Conservation (phyloP, 2,888 invertebrate genomes). For the Matsumyia berberina region DNA sequence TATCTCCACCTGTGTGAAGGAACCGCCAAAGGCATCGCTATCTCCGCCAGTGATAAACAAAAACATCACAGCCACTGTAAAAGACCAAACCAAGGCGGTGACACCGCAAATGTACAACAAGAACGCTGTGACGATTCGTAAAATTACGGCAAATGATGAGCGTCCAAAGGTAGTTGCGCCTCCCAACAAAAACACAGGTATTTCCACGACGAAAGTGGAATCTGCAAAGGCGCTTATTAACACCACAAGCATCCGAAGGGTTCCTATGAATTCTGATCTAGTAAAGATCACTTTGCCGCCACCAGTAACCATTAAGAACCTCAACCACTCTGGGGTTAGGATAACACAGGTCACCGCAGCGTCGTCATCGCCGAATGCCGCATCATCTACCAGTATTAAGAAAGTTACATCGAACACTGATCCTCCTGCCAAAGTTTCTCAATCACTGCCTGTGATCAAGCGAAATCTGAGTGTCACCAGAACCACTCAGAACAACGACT, state of each 20-base stretch:
- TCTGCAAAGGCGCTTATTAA: slow-evolving; percentile 20
- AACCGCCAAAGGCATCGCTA: slow-evolving; percentile 19
- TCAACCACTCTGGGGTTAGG: slow-evolving; percentile 38
- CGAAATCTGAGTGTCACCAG: slow-evolving; percentile 13
- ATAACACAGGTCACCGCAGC: slow-evolving; percentile 34
- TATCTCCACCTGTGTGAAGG: slow-evolving; percentile 27
- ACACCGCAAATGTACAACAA: slow-evolving; percentile 60
- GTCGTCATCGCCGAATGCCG: slow-evolving; percentile 2
- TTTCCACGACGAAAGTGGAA: neutral
- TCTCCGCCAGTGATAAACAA: slow-evolving; percentile 46
- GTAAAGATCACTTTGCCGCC: slow-evolving; percentile 24
- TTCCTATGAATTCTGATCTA: slow-evolving; percentile 24
- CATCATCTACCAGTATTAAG: slow-evolving; percentile 34
- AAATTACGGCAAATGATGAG: slow-evolving; percentile 58
- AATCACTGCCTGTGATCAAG: slow-evolving; percentile 42
- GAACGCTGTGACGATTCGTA: slow-evolving; percentile 63
- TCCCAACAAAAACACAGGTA: slow-evolving; percentile 9
- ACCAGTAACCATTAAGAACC: slow-evolving; percentile 1
- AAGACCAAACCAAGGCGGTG: slow-evolving; percentile 38
- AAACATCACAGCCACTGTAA: slow-evolving; percentile 51
- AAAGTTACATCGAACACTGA: slow-evolving; percentile 12
- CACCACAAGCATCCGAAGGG: slow-evolving; percentile 35
- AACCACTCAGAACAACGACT: neutral
- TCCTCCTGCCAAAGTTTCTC: neutral
- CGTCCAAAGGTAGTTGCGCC: slow-evolving; percentile 22